A percentile compares a stretch with the other conserved stretches of the same genome.
phyloP scores from a whole-genome alignment of 2,888 invertebrate genomes.

The Barypeithes pellucidus region DNA sequence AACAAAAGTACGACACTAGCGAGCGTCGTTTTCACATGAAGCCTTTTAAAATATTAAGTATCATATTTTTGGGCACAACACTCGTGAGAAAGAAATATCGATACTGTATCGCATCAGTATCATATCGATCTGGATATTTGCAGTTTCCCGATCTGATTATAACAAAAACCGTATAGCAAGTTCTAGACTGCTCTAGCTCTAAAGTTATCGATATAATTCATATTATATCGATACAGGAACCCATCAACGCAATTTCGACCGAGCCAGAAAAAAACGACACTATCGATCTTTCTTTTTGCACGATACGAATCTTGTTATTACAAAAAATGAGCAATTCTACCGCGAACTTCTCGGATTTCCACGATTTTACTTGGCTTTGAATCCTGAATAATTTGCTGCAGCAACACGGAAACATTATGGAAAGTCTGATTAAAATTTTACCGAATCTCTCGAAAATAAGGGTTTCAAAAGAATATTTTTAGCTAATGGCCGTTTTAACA shows the following conservation, averaged over 20 bases:
- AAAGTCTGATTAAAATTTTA: neutral
- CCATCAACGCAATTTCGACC: neutral
- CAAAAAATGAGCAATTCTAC: slow-evolving; percentile 24
- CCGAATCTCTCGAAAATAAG: no score
- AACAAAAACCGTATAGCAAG: no score
- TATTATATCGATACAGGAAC: neutral
- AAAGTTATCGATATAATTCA: neutral
- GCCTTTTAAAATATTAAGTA: no score
- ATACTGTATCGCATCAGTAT: no score
- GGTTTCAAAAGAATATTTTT: no score
- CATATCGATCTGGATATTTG: no score
- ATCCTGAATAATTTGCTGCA: slow-evolving; percentile 21
- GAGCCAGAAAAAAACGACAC: slow-evolving; percentile 10
- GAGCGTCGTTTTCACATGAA: slow-evolving; percentile 20
- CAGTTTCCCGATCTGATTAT: no score
- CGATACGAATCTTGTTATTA: slow-evolving; percentile 24
- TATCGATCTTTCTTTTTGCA: slow-evolving; percentile 25
- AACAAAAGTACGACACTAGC: slow-evolving; percentile 14
- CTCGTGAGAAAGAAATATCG: no score
- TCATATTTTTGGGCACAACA: no score
- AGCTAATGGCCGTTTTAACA: no score
- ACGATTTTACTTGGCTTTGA: slow-evolving; percentile 22
- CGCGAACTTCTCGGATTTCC: slow-evolving; percentile 17
- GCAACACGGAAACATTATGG: slow-evolving; percentile 8
- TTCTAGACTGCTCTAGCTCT: no score